Percentiles rank a stretch among this genome's conserved stretches.
Evolutionary conservation across 2,113 vertebrate genomes (phyloP).

Genomic region (Serilophus lunatus): DNA sequence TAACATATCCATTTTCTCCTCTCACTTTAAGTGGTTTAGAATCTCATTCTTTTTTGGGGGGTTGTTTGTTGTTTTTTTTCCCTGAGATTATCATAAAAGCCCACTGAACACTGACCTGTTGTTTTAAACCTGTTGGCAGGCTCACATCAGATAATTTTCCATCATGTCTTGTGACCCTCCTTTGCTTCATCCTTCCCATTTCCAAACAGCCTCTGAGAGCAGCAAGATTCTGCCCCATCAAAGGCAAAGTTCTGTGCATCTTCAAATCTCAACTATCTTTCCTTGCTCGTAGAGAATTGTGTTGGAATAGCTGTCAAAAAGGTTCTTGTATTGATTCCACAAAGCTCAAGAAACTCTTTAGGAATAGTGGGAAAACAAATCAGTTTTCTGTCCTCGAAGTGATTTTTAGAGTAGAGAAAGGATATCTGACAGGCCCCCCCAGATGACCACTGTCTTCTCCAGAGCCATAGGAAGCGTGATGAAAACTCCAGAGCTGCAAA

Average conservation of each 20-base stretch:
- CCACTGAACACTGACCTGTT: background rate
- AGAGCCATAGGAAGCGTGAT: background rate
- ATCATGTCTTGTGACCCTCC: background rate
- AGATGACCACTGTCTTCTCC: background rate
- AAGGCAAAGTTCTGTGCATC: background rate
- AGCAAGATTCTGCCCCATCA: background rate
- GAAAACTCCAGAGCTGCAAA: background rate
- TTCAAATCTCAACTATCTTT: background rate
- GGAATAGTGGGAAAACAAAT: background rate
- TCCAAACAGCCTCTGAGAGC: background rate
- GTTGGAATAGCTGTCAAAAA: background rate
- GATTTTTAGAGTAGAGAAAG: background rate
- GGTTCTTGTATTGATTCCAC: background rate
- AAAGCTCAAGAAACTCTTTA: background rate
- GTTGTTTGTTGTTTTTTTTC: background rate
- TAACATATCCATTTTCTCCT: constrained; percentile 7
- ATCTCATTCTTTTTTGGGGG: background rate
- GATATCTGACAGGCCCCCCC: background rate
- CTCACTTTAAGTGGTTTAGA: background rate
- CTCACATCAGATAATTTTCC: background rate
- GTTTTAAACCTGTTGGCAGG: background rate
- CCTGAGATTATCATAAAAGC: background rate
- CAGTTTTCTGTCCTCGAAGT: background rate
- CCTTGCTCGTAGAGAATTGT: background rate
- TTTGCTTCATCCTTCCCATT: background rate